Evolutionary conservation across 2,797 vertebrate genomes (phyloP).

Genomic region (Botia almorhae): DNA sequence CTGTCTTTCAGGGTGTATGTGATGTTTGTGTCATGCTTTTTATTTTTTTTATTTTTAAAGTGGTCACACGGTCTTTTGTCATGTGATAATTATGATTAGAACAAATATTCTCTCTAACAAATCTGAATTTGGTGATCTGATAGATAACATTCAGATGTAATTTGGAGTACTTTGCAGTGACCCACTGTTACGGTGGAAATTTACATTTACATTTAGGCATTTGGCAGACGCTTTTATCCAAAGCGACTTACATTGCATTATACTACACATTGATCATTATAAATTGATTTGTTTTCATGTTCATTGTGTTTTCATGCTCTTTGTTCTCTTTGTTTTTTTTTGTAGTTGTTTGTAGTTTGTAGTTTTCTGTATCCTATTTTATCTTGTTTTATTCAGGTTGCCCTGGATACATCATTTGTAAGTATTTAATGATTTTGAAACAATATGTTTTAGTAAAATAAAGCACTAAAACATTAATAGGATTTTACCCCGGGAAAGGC

Average conservation of each 20-base stretch:
- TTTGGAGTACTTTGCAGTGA: slow-evolving; percentile 11
- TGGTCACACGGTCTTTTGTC: background rate
- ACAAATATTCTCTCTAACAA: background rate
- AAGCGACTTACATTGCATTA: no score
- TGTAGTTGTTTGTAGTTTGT: no score
- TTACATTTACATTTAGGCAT: no score
- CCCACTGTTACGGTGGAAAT: background rate
- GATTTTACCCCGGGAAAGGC: slow-evolving; percentile 13
- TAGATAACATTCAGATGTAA: background rate
- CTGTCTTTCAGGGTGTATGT: slow-evolving; percentile 69
- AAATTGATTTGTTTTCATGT: slow-evolving; percentile 44
- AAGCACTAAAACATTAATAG: background rate
- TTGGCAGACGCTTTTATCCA: no score
- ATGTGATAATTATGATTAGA: background rate
- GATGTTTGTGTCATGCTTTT: background rate
- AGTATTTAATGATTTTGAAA: background rate
- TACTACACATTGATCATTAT: no score
- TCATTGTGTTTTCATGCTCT: slow-evolving; percentile 61
- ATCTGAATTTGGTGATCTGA: background rate
- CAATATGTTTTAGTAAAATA: background rate
- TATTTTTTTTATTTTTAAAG: slow-evolving; percentile 38
- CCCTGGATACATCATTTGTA: background rate
- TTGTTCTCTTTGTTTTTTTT: slow-evolving; percentile 38
- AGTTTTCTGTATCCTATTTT: background rate
- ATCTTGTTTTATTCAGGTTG: background rate